Base-by-base conservation (phyloP, 2,888 invertebrate species). In the Rotaria macrura region DNA sequence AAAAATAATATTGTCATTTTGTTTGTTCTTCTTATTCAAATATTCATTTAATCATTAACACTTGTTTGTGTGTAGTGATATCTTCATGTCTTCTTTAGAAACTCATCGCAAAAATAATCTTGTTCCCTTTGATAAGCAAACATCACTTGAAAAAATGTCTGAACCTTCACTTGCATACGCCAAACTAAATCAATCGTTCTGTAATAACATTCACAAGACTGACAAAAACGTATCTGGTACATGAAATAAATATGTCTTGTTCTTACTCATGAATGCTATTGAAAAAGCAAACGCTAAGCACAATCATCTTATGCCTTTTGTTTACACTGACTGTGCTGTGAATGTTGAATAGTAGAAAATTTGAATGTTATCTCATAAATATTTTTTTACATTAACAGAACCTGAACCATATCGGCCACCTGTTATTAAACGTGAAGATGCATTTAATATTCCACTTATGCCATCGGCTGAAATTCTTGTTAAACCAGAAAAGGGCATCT, bases 331-430 rank as follows among this genome's bases (percentile, higher is more conserved):
- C 10, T 47, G 47, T 14, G 1, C 10, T 47, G 12, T 47, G 12
- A 10, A 12, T 47, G 47, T 47, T 2, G 10, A 14, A 7, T 47
- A 47, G 2, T 1, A 2, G 52, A 52, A 52, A 52, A 23, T 7
- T 52, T 52, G 23, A 20, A 52, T 52, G 23, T 23, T 2, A 0
- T 6, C 20, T 52, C 23, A 10, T 57, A 12, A 2, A 57, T 1
- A 6, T 34, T 38, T 65, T 65, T 17, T 0, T 65, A 14, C 12
- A 20, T 20, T 34, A 65, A 34, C 14, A 0, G 79, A 92, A 95
- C 96, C 96, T 91, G 95, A 96, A 92, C 95, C 95, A n/a, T 95
- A 96, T 87, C 94, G 96, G 91, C 95, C 95, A 0, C 95, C 96
- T 1, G 93, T 93, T 86, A 94, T 87, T 14, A 88, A 88, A 55